phyloP scores from a whole-genome alignment of 2,797 vertebrate genomes.

The Lepilemur ruficaudatus region DNA sequence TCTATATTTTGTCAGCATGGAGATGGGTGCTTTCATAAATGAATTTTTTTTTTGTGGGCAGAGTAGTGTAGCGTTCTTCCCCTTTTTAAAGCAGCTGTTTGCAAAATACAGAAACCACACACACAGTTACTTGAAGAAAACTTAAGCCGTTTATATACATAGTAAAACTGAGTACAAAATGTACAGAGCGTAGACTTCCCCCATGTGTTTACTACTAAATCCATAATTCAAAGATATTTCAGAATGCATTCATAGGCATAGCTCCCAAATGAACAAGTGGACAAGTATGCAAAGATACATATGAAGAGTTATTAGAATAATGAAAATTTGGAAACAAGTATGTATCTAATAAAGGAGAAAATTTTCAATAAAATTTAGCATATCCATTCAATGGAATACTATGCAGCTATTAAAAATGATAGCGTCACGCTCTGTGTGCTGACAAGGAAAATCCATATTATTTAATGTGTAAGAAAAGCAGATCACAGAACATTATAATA shows the following conservation, averaged over 20 bases:
- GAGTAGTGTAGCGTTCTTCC: conserved; percentile 61
- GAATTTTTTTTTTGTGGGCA: not conserved
- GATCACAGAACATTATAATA: not conserved
- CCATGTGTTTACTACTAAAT: not conserved
- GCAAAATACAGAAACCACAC: conserved; percentile 54
- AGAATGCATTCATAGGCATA: not conserved
- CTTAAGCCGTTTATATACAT: not conserved
- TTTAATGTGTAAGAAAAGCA: not conserved
- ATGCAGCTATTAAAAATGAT: not conserved
- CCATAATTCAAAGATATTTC: not conserved
- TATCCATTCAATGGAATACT: not conserved
- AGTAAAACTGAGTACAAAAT: conserved; percentile 43
- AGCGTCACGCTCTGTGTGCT: not conserved
- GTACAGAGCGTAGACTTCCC: not conserved
- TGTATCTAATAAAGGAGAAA: not conserved
- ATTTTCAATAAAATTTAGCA: not conserved
- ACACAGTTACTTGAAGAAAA: conserved; percentile 47
- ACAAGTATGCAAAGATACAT: not conserved
- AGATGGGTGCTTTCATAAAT: conserved; percentile 11
- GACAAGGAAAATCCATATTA: not conserved
- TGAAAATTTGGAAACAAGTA: not conserved
- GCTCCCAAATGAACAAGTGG: not conserved
- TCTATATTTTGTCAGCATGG: conserved; percentile 29
- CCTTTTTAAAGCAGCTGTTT: conserved; percentile 69
- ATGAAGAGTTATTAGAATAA: not conserved